phyloP scores from a whole-genome alignment of 2,888 invertebrate species.

The Adelognathus sp. region DNA sequence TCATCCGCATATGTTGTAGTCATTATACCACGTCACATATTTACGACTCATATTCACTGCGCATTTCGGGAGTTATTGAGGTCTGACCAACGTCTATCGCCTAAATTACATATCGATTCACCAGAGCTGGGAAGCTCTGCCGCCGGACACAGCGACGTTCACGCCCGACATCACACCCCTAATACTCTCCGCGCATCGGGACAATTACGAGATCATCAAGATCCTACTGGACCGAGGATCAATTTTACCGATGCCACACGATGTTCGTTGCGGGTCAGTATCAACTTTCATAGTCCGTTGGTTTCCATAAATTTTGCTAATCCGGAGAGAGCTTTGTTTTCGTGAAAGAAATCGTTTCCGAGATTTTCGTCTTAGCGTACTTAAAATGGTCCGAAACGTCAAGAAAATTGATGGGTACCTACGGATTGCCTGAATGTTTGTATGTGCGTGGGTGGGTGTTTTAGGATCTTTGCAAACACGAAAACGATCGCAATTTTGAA shows the following conservation, averaged over 20 bases:
- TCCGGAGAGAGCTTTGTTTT: too few relatives aligned
- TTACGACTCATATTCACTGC: too few relatives aligned
- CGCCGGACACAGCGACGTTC: slow-evolving; percentile 96
- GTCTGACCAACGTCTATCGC: slow-evolving; percentile 12
- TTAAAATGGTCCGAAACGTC: too few relatives aligned
- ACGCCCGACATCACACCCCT: slow-evolving; percentile 99
- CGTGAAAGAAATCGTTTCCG: too few relatives aligned
- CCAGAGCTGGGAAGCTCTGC: slow-evolving; percentile 96
- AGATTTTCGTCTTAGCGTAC: too few relatives aligned
- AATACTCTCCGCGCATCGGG: slow-evolving; percentile 97
- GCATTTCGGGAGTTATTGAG: too few relatives aligned
- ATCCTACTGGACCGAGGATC: slow-evolving; percentile 97
- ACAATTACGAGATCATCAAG: slow-evolving; percentile 99
- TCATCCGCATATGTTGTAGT: too few relatives aligned
- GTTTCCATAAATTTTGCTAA: background rate
- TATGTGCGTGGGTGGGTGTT: too few relatives aligned
- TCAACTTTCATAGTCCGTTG: background rate
- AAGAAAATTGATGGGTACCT: too few relatives aligned
- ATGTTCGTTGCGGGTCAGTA: slow-evolving; percentile 86
- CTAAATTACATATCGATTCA: slow-evolving; percentile 51
- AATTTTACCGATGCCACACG: slow-evolving; percentile 96
- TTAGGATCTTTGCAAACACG: too few relatives aligned
- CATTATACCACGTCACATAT: background rate
- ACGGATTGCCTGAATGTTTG: too few relatives aligned
- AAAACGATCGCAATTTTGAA: too few relatives aligned